phyloP scores from a whole-genome alignment of 2,888 invertebrate genomes.

The Tortrix viridana region DNA sequence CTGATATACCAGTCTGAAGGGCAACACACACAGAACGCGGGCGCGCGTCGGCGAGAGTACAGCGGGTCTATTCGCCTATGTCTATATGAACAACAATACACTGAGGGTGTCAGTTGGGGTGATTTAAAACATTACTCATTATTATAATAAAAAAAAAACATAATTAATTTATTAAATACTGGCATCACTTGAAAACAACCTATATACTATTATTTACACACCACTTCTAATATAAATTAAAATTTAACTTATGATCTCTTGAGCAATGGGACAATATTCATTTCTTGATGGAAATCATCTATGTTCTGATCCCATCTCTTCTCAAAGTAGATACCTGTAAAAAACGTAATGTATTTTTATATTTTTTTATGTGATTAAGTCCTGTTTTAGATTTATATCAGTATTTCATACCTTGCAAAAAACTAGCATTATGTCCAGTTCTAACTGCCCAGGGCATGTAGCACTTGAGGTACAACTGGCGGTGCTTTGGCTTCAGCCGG shows the following conservation, averaged over 20 bases:
- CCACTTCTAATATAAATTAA: not conserved
- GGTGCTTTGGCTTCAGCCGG: constrained; percentile 93
- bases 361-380: too few relatives aligned
- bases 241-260: constrained; percentile 44
- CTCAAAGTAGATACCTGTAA: constrained; percentile 91
- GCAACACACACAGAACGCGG: too few relatives aligned
- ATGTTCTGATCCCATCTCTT: constrained; percentile 96
- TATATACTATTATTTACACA: constrained; percentile 30
- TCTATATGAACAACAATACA: too few relatives aligned
- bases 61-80: too few relatives aligned
- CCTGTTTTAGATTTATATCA: too few relatives aligned
- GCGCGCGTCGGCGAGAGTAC: too few relatives aligned
- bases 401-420: constrained; percentile 88
- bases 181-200: constrained; percentile 18
- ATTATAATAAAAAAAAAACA: too few relatives aligned
- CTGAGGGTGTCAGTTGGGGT: too few relatives aligned
- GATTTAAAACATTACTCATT: too few relatives aligned
- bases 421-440: constrained; percentile 89
- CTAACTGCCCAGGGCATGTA: constrained; percentile 94
- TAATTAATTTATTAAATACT: not conserved
- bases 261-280: constrained; percentile 87
- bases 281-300: constrained; percentile 90
- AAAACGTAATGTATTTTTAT: too few relatives aligned
- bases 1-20: too few relatives aligned
- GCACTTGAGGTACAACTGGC: constrained; percentile 89